phyloP scores from a whole-genome alignment of 2,888 invertebrate species.

The Gortyna flavago region DNA sequence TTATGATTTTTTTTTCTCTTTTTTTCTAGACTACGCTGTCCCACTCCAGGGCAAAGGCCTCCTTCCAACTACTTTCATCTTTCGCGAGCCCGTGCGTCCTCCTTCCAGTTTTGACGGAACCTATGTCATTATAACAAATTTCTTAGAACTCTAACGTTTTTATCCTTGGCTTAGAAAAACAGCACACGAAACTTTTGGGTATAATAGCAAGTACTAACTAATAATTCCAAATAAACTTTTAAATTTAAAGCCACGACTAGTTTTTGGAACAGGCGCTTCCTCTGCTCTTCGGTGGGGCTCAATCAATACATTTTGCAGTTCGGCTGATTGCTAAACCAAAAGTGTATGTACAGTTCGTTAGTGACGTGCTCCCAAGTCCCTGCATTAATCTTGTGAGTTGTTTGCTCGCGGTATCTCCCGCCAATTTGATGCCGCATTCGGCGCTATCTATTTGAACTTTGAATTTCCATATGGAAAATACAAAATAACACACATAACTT shows the following conservation, averaged over 20 bases:
- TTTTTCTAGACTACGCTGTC: no score
- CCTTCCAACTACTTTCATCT: no score
- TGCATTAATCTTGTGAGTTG: constrained; percentile 12
- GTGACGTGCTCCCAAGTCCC: constrained; percentile 4
- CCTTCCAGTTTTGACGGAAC: no score
- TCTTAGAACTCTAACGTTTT: neutral
- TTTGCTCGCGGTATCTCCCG: constrained; percentile 7
- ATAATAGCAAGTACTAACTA: neutral
- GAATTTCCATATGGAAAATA: constrained; percentile 1
- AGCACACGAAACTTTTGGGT: no score
- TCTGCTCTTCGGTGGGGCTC: neutral
- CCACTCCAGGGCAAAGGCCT: no score
- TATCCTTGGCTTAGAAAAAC: neutral
- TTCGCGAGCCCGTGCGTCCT: no score
- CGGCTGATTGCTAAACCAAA: constrained; percentile 21
- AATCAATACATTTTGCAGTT: constrained; percentile 9
- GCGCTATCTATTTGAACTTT: neutral
- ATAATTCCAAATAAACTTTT: neutral
- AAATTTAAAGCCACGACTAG: neutral
- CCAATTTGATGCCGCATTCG: neutral
- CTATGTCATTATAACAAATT: neutral
- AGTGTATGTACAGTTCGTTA: constrained; percentile 12
- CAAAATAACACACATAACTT: neutral
- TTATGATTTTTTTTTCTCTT: no score
- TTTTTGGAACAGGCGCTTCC: neutral